Percentiles rank a stretch among this genome's conserved stretches.
These are phyloP conservation scores for Malacosoma neustria DNA, from an alignment of 2,888 invertebrate genomes.

Conservation along the genomic window DNA sequence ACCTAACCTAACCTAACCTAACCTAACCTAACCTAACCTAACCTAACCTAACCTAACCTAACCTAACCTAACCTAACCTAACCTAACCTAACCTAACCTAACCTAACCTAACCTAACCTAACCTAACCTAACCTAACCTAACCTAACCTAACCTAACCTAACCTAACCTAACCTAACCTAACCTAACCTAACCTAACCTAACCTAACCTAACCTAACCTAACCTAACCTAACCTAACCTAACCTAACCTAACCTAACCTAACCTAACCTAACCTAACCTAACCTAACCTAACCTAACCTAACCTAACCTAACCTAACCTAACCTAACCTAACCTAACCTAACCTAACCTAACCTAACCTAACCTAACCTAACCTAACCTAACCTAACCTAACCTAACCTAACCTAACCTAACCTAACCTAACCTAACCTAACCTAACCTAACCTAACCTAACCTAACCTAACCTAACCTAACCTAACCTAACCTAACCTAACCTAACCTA, in stretches of 20 bases:
- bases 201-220: too few relatives aligned
- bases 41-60: constrained; percentile 7
- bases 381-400: constrained; percentile 19
- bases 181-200: too few relatives aligned
- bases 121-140: constrained; percentile 11
- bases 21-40: too few relatives aligned
- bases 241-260: constrained; percentile 16
- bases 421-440: constrained; percentile 12
- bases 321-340: constrained; percentile 24
- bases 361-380: constrained; percentile 15
- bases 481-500: constrained; percentile 13
- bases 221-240: constrained; percentile 14
- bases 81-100: neutral
- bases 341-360: constrained; percentile 19
- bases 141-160: constrained; percentile 7
- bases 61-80: constrained; percentile 6
- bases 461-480: constrained; percentile 8
- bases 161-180: too few relatives aligned
- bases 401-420: constrained; percentile 14
- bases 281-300: constrained; percentile 17
- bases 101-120: constrained; percentile 10
- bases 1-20: too few relatives aligned
- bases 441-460: constrained; percentile 9
- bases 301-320: constrained; percentile 23
- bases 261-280: constrained; percentile 18